Evolutionary conservation across 2,888 invertebrate genomes (phyloP).

Genomic region (Hyppa rectilinea): DNA sequence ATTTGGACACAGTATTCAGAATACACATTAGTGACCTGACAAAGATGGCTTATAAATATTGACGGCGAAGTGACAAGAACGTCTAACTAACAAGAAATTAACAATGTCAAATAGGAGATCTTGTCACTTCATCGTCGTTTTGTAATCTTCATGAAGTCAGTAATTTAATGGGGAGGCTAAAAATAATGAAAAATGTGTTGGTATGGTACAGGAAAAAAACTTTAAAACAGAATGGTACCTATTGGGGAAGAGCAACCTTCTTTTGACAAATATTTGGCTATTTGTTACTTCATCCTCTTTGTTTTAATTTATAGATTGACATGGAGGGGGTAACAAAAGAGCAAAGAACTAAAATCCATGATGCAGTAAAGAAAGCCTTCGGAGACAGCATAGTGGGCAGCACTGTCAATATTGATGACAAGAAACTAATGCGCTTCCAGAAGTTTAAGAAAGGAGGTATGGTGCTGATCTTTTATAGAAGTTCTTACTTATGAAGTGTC

Average conservation of each 20-base stretch:
- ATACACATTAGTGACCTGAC: not conserved
- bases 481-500: not conserved
- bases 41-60: not conserved
- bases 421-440: constrained; percentile 92
- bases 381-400: constrained; percentile 92
- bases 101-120: too few relatives aligned
- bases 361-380: constrained; percentile 93
- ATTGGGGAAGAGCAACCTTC: not conserved
- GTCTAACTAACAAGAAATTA: too few relatives aligned
- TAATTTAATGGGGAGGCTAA: not conserved
- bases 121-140: too few relatives aligned
- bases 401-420: constrained; percentile 91
- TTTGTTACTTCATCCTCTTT: not conserved
- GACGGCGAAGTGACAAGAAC: too few relatives aligned
- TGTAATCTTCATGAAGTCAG: not conserved
- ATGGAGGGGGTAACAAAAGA: constrained; percentile 93
- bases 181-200: not conserved
- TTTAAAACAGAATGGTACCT: not conserved
- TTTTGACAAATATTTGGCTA: not conserved
- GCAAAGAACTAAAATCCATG: constrained; percentile 93
- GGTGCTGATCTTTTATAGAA: not conserved
- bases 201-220: not conserved
- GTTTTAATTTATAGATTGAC: constrained; percentile 87
- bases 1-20: too few relatives aligned
- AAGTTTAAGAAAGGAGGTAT: constrained; percentile 87